Evolutionary conservation across 2,113 vertebrate genomes (phyloP), one percentile per base, ranked within the genome.

Genomic region (Morphnarchus princeps): DNA sequence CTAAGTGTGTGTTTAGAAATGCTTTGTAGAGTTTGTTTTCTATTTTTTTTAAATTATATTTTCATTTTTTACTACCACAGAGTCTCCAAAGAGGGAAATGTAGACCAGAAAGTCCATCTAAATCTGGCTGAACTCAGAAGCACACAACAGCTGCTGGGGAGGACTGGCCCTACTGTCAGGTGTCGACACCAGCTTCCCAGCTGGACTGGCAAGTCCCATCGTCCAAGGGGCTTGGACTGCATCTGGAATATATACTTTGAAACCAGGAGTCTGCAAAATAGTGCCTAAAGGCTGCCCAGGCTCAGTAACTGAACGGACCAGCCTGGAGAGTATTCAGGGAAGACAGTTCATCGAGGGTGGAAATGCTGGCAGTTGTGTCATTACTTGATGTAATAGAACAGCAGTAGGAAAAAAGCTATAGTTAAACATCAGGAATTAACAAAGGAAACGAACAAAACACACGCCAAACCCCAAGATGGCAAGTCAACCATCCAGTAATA

Each of bases 381-480:
- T 61, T 80, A 29, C 14, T 66, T 49, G n/a, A 80, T 10, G 65
- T 57, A 58, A 82, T 1, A 87, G 43, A 87, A 79, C 1, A 82
- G 65, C 57, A 92, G 47, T 1, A 74, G 63, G 77, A 72, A 69
- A 81, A 95, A 89, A 74, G 40, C 55, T 82, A 47, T 3, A 54
- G 77, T 72, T 94, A 69, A 85, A 76, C 50, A 93, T 61, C 49
- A 94, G 50, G 62, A 95, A 90, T 69, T 87, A 90, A 85, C 76
- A 96, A 78, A 89, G 77, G 69, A 84, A 91, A 87, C 0, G 0
- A 95, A 89, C 15, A 45, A 70, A 89, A 36, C 47, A 85, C 42
- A 86, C 0, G 19, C 52, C 85, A 89, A 92, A 54, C 4, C 26
- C 62, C 80, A 83, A 54, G 50, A 90, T 22, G 62, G 74, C 49